A percentile compares a stretch with the other conserved stretches of the same genome.
These are phyloP conservation scores for Agapornis roseicollis DNA, from an alignment of 2,113 vertebrate species.

Conservation along the genomic window DNA sequence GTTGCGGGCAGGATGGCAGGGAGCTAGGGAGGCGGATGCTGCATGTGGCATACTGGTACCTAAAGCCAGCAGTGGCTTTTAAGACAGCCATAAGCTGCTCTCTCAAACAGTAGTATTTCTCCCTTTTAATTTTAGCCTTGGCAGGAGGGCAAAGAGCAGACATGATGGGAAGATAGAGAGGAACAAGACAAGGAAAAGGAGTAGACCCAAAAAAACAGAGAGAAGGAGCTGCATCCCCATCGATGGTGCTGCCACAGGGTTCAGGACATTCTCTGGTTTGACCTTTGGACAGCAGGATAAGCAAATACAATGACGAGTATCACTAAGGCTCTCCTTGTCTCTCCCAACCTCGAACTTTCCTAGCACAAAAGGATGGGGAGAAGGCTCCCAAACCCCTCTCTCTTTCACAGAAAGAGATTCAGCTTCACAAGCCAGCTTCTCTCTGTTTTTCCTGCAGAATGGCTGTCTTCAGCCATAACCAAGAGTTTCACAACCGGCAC, in stretches of 20 bases:
- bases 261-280: neutral
- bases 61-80: neutral
- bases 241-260: neutral
- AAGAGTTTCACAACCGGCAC: neutral
- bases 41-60: neutral
- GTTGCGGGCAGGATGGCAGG: neutral
- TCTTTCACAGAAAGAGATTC: neutral
- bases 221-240: neutral
- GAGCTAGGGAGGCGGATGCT: neutral
- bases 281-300: neutral
- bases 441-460: neutral
- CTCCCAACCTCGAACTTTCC: neutral
- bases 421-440: neutral
- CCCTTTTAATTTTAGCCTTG: neutral
- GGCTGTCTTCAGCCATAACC: neutral
- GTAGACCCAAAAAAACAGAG: neutral
- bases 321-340: neutral
- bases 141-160: neutral
- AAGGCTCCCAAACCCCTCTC: neutral
- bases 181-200: neutral
- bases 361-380: neutral
- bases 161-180: neutral
- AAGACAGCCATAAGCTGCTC: neutral
- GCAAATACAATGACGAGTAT: neutral
- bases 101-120: neutral